Percentiles rank a stretch among this genome's conserved stretches.
Evolutionary conservation across 2,113 vertebrate species (phyloP).

Genomic region (Odontesthes bonariensis): DNA sequence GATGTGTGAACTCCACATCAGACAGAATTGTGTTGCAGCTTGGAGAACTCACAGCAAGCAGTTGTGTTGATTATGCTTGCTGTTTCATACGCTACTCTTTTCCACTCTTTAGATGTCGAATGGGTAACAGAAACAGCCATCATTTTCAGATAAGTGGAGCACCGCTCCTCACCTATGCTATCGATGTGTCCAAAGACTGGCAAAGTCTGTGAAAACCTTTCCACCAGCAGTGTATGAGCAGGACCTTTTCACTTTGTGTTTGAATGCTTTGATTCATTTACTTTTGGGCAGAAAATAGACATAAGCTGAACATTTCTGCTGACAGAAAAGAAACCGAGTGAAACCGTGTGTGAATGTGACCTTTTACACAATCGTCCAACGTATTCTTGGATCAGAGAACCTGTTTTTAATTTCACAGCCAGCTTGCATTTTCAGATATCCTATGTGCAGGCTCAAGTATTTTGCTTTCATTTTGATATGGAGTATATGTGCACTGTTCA

Average conservation of each 20-base stretch:
- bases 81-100: no score
- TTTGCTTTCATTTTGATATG: slow-evolving; percentile 65
- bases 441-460: slow-evolving; percentile 42
- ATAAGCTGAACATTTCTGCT: slow-evolving; percentile 23
- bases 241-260: no score
- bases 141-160: no score
- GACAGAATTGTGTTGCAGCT: background rate
- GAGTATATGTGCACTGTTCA: slow-evolving; percentile 68
- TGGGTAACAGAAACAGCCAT: no score
- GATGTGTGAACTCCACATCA: background rate
- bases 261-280: slow-evolving; percentile 42
- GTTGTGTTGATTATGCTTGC: no score
- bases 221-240: no score
- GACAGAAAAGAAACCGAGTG: slow-evolving; percentile 14
- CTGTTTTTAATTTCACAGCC: slow-evolving; percentile 63
- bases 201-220: no score
- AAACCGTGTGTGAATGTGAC: slow-evolving; percentile 42
- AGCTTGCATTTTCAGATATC: slow-evolving; percentile 60
- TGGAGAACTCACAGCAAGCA: no score
- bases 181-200: no score
- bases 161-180: no score
- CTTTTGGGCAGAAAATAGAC: slow-evolving; percentile 42
- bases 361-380: slow-evolving; percentile 54
- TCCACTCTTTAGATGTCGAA: background rate
- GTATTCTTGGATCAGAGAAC: slow-evolving; percentile 64